Percentiles rank a stretch among this genome's conserved stretches.
These are phyloP conservation scores for Craterocephalus amniculus DNA, from an alignment of 2,797 vertebrate genomes.

Conservation along the genomic window DNA sequence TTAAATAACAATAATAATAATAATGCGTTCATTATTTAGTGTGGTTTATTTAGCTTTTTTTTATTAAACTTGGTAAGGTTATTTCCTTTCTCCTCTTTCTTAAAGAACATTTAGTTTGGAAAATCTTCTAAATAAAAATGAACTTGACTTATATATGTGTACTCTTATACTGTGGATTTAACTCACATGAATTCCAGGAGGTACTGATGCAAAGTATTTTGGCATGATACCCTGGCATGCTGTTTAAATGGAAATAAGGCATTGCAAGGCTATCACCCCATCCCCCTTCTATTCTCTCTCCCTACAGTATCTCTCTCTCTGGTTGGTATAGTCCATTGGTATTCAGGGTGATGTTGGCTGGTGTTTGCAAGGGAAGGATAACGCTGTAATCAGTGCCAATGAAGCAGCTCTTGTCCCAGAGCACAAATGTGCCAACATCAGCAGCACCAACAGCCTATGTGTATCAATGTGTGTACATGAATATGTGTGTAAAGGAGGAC, in stretches of 20 bases:
- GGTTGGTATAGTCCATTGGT: conserved; percentile 68
- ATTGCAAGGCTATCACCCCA: background rate
- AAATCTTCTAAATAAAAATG: background rate
- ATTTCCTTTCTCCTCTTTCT: background rate
- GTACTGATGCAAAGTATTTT: conserved; percentile 1
- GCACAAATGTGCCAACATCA: conserved; percentile 80
- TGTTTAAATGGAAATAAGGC: conserved; percentile 14
- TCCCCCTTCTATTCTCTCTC: conserved; percentile 1
- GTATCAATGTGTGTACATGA: conserved; percentile 29
- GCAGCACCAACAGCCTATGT: conserved; percentile 69
- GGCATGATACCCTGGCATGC: background rate
- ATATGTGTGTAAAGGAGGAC: conserved; percentile 27
- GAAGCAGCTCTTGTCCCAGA: conserved; percentile 76
- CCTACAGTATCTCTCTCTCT: conserved; percentile 31
- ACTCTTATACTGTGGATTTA: no score
- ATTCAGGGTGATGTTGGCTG: conserved; percentile 71
- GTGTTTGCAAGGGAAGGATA: conserved; percentile 74
- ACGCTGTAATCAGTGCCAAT: conserved; percentile 77
- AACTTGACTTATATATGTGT: conserved; percentile 7
- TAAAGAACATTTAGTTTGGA: background rate
- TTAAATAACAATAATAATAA: no score
- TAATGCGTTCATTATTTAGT: background rate
- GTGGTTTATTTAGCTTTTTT: background rate
- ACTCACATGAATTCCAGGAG: background rate
- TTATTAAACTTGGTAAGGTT: background rate